Base-by-base conservation (phyloP, 2,113 vertebrate genomes). In the Prionailurus viverrinus region DNA sequence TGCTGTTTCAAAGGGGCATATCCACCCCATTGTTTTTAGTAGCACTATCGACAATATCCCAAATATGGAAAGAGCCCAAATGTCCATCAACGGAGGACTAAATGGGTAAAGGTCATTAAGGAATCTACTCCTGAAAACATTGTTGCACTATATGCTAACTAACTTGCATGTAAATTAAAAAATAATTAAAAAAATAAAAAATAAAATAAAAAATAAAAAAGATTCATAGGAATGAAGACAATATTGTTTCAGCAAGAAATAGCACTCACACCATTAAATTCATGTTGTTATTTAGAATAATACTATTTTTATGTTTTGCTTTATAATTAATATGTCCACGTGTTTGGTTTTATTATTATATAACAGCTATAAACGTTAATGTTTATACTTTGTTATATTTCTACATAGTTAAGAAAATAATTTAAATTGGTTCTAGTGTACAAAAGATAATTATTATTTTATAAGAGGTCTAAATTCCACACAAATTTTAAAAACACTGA, bases 271-370 rank as follows among this genome's bases (percentile, higher is more conserved):
- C 23, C 11, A 87, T 78, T 90, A 48, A 65, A 53, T 71, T 90
- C 36, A 69, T 81, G 63, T 23, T 86, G 7, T 41, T 86, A 82
- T 79, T 92, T 92, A 15, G 4, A 82, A 86, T 84, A 39, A 69
- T 45, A 69, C 25, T 82, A 36, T 7, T 41, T 85, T 91, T 90
- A 4, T 55, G 63, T 53, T 85, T 93, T 84, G 69, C 45, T 86
- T 90, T 87, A 53, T 71, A 83, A 91, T 61, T 83, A 68, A 39
- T 85, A 84, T 73, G 4, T 41, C 31, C 21, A 90, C n/a, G 10
- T 91, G 8, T 58, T 93, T 66, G 66, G 6, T 79, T 93, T 97
- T 80, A 73, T 90, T 79, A 80, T 93, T 73, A 39, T 74, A 8
- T 39, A 36, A 81, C 65, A 83, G 7, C 41, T 91, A 73, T 39